phyloP scores from a whole-genome alignment of 2,797 vertebrate species.

The Protosalanx chinensis region DNA sequence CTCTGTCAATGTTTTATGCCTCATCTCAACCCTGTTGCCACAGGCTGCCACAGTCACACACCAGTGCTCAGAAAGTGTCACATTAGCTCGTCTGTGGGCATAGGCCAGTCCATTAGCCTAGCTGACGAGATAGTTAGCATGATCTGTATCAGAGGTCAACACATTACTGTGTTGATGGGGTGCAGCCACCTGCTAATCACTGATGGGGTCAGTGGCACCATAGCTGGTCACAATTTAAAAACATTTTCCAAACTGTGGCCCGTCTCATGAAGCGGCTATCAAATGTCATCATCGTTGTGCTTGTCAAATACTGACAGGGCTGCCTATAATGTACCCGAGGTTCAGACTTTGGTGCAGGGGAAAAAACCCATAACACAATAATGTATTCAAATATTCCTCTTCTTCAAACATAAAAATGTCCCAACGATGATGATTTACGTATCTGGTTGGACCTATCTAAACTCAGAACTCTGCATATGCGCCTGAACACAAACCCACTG shows the following conservation, averaged over 20 bases:
- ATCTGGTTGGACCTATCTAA: too few species aligned
- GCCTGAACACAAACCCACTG: background rate
- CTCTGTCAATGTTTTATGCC: background rate
- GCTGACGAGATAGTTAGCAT: constrained; percentile 4
- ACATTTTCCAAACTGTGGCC: background rate
- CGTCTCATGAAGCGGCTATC: background rate
- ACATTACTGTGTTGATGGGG: background rate
- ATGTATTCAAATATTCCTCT: too few species aligned
- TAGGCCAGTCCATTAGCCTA: constrained; percentile 14
- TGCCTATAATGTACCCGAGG: too few species aligned
- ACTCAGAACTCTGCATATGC: background rate
- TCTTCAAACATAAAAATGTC: too few species aligned
- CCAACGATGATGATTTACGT: too few species aligned
- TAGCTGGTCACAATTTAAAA: background rate
- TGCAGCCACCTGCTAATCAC: background rate
- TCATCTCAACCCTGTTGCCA: constrained; percentile 1
- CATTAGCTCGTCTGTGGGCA: constrained; percentile 15
- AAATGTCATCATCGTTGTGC: background rate
- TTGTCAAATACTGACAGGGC: background rate
- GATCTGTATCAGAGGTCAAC: constrained; percentile 1
- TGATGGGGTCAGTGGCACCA: constrained; percentile 4
- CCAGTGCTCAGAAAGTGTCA: constrained; percentile 12
- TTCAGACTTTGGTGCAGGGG: background rate
- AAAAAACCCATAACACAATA: background rate
- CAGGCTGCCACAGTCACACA: background rate